phyloP scores from a whole-genome alignment of 2,888 invertebrate species.

The Chaetoderma sp. region DNA sequence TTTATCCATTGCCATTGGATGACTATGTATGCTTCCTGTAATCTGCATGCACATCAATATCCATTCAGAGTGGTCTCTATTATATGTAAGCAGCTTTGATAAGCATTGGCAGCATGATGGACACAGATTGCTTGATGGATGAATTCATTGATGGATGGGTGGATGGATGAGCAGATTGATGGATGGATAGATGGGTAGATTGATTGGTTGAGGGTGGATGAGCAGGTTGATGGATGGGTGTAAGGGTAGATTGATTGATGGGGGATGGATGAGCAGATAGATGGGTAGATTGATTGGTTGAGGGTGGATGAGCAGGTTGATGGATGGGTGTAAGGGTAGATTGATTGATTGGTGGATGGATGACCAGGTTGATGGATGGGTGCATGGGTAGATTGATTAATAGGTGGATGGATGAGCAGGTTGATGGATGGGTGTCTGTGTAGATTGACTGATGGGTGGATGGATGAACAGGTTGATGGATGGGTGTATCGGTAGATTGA shows the following conservation, averaged over 20 bases:
- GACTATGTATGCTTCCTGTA: too few relatives aligned
- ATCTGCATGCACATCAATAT: too few relatives aligned
- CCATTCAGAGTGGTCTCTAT: too few relatives aligned
- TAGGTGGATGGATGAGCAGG: constrained; percentile 24
- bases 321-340: constrained; percentile 24
- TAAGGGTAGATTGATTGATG: not conserved
- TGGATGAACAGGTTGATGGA: constrained; percentile 41
- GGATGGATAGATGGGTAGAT: not conserved
- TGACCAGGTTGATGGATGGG: not conserved
- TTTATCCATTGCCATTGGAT: too few relatives aligned
- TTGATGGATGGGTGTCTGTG: constrained; percentile 4
- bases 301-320: not conserved
- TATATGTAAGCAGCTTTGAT: too few relatives aligned
- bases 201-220: constrained; percentile 31
- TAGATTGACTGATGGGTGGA: constrained; percentile 14
- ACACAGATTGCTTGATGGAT: too few relatives aligned
- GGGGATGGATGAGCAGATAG: constrained; percentile 12
- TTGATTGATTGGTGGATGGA: constrained; percentile 15
- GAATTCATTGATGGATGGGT: too few relatives aligned
- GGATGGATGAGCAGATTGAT: too few relatives aligned
- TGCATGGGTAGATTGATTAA: constrained; percentile 15
- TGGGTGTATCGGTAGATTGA: not conserved
- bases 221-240: constrained; percentile 35
- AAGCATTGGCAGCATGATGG: too few relatives aligned
- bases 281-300: constrained; percentile 7